phyloP scores from a whole-genome alignment of 2,113 vertebrate species.

The Miniopterus natalensis region DNA sequence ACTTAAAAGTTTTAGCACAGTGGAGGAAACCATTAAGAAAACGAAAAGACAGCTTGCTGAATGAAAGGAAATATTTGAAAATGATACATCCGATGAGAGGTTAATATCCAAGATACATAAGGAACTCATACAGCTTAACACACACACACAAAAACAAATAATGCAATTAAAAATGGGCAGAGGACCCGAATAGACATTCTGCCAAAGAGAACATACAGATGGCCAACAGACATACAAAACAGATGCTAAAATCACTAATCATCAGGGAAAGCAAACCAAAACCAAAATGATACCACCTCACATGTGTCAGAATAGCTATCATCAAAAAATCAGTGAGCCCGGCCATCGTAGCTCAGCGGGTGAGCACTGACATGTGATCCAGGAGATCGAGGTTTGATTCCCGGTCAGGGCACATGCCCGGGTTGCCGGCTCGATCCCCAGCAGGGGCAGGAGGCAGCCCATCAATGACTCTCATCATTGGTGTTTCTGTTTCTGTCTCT shows the following conservation, averaged over 20 bases:
- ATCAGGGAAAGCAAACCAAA: background rate
- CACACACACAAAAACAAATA: background rate
- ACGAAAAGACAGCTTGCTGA: background rate
- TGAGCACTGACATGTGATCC: too few relatives aligned
- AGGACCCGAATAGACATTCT: background rate
- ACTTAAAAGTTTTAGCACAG: background rate
- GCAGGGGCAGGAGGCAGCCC: too few relatives aligned
- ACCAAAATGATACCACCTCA: background rate
- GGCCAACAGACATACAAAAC: background rate
- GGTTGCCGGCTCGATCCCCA: too few relatives aligned
- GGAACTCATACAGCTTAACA: background rate
- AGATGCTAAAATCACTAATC: background rate
- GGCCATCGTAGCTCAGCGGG: too few relatives aligned
- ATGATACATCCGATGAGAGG: background rate
- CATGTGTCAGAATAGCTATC: background rate
- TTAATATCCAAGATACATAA: background rate
- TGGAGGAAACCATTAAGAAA: background rate
- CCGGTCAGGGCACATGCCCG: too few relatives aligned
- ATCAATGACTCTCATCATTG: too few relatives aligned
- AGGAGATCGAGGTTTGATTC: too few relatives aligned
- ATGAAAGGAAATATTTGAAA: background rate
- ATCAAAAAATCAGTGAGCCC: background rate
- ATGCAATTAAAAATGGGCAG: background rate
- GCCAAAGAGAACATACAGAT: background rate
- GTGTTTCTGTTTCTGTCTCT: too few relatives aligned